Percentiles rank a stretch among this genome's conserved stretches.
Evolutionary conservation across 1,140 invertebrate species (phyloP).

Genomic region (Platorchestia sp.): DNA sequence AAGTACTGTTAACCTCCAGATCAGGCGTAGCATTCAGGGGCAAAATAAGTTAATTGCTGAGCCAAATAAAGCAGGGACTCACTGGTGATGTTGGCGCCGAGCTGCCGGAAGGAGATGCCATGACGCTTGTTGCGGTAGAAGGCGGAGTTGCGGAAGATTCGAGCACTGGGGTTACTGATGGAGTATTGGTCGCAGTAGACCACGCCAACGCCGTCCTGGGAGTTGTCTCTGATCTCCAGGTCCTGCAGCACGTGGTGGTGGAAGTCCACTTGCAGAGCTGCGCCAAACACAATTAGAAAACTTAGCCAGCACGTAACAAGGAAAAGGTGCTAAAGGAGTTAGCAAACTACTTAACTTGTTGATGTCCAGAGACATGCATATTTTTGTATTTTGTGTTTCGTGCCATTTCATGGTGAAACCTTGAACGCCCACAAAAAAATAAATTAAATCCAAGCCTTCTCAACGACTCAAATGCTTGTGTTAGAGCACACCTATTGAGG

Average conservation of each 20-base stretch:
- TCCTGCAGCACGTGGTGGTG: constrained; percentile 91
- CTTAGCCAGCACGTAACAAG: neutral
- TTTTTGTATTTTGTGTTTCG: too few species aligned
- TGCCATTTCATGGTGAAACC: too few species aligned
- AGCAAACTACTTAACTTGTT: too few species aligned
- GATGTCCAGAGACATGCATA: too few species aligned
- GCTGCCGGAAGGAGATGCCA: constrained; percentile 89
- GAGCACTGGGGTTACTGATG: constrained; percentile 82
- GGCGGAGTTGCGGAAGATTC: constrained; percentile 86
- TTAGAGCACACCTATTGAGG: too few species aligned
- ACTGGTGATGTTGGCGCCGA: constrained; percentile 84
- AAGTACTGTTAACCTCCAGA: neutral
- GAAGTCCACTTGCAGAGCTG: constrained; percentile 95
- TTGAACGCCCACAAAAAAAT: too few species aligned
- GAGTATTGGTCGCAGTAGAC: constrained; percentile 91
- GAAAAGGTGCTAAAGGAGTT: too few species aligned
- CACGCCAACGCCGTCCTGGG: constrained; percentile 89
- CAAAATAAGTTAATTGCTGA: neutral
- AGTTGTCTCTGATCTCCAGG: constrained; percentile 84
- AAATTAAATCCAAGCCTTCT: too few species aligned
- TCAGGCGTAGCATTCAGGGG: neutral
- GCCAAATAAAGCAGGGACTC: constrained; percentile 56
- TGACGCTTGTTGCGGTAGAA: constrained; percentile 89
- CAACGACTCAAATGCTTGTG: too few species aligned
- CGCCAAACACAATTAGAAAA: constrained; percentile 57